A percentile compares a stretch with the other conserved stretches of the same genome.
Conservation (phyloP, 2,113 vertebrate species). For the Tringa solitaria region DNA sequence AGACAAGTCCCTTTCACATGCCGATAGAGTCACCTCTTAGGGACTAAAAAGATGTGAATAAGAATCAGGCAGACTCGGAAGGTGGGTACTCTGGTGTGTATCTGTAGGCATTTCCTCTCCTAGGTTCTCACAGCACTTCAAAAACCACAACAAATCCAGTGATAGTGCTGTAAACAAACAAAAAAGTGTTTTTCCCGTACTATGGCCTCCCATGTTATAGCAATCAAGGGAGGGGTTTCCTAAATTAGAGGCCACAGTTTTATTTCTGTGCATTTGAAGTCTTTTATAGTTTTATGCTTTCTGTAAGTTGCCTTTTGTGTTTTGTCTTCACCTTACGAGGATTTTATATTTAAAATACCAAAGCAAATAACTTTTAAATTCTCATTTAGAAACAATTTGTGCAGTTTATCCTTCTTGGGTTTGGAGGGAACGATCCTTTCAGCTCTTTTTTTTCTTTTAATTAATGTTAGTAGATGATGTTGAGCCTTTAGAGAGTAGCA, state of each 20-base stretch:
- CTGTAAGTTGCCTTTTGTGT: neutral
- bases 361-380: neutral
- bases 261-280: neutral
- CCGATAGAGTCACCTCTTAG: accelerated
- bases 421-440: neutral
- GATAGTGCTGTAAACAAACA: neutral
- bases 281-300: neutral
- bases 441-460: neutral
- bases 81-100: neutral
- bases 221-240: neutral
- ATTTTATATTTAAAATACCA: neutral
- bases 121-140: neutral
- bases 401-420: neutral
- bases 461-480: neutral
- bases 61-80: neutral
- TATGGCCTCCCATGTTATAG: accelerated
- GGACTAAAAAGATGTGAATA: neutral
- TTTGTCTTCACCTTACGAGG: neutral
- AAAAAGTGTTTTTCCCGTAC: neutral
- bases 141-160: neutral
- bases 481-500: neutral
- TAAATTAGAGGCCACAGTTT: neutral
- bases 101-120: neutral
- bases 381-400: neutral
- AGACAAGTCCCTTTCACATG: neutral